These are phyloP conservation scores for Tympanoctomys barrerae DNA, from an alignment of 2,797 vertebrate genomes.

Conservation along the genomic window DNA sequence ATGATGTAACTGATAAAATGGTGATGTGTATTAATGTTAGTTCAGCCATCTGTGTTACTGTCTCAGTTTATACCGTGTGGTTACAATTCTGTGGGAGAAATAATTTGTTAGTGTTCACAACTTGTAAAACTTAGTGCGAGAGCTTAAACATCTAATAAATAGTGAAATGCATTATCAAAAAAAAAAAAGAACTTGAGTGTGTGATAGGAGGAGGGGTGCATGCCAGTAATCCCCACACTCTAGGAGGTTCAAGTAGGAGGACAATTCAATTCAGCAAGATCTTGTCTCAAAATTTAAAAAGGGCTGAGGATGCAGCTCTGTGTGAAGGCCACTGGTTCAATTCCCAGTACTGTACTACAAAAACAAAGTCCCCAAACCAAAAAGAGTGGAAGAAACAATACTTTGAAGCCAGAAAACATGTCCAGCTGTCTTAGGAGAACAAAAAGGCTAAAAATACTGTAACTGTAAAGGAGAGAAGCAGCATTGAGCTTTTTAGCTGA, in stretches of 20 bases:
- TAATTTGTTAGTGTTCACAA: too few species aligned
- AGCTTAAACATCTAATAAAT: too few species aligned
- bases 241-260: not conserved
- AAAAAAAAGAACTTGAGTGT: too few species aligned
- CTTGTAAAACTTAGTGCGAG: too few species aligned
- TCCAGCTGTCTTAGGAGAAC: not conserved
- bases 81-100: too few species aligned
- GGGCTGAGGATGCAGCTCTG: not conserved
- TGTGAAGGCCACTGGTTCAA: not conserved
- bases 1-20: too few species aligned
- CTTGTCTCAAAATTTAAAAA: not conserved
- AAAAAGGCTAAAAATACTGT: slow-evolving; percentile 13
- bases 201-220: not conserved
- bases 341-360: not conserved
- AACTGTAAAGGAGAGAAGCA: not conserved
- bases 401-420: slow-evolving; percentile 25
- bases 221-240: not conserved
- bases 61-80: too few species aligned
- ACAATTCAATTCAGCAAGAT: not conserved
- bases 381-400: not conserved
- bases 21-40: too few species aligned
- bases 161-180: too few species aligned
- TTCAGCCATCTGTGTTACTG: too few species aligned
- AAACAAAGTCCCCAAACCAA: not conserved
- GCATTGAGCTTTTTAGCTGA: not conserved